Conservation (phyloP, 2,113 vertebrate genomes). For the Mirounga angustirostris region DNA sequence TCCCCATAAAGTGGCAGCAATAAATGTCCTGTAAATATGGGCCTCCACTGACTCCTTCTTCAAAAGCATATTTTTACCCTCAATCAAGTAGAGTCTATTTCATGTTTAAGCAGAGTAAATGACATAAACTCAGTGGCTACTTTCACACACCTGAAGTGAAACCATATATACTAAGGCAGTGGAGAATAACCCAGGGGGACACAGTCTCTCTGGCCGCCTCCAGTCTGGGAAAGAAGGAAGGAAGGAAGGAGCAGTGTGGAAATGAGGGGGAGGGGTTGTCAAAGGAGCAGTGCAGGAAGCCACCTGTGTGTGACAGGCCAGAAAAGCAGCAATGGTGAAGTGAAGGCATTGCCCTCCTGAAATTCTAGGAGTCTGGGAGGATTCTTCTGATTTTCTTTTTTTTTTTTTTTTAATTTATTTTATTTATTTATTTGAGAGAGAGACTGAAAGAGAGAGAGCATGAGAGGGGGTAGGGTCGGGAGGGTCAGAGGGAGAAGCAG, state of each 20-base stretch:
- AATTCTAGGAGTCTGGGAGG: neutral
- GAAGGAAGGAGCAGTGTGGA: too few relatives aligned
- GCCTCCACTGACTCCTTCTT: constrained; percentile 74
- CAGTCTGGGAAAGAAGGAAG: neutral
- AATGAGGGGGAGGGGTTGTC: neutral
- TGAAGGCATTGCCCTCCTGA: neutral
- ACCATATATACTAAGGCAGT: neutral
- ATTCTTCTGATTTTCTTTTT: neutral
- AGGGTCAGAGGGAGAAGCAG: too few relatives aligned
- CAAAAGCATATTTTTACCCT: constrained; percentile 71
- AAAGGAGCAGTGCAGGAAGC: neutral
- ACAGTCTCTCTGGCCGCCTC: neutral
- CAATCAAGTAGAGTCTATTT: constrained; percentile 71
- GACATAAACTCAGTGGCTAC: neutral
- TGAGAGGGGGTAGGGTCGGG: too few relatives aligned
- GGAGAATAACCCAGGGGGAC: neutral
- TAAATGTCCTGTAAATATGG: constrained; percentile 75
- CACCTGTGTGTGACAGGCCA: neutral
- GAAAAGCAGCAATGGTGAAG: neutral
- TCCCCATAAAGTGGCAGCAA: constrained; percentile 70
- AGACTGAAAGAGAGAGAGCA: too few relatives aligned
- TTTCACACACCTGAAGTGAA: constrained; percentile 60
- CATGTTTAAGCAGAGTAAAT: constrained; percentile 77
- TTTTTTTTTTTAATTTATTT: too few relatives aligned
- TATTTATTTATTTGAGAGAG: too few relatives aligned